Evolutionary conservation across 2,797 vertebrate species (phyloP).

Genomic region (Galaxias olidus): DNA sequence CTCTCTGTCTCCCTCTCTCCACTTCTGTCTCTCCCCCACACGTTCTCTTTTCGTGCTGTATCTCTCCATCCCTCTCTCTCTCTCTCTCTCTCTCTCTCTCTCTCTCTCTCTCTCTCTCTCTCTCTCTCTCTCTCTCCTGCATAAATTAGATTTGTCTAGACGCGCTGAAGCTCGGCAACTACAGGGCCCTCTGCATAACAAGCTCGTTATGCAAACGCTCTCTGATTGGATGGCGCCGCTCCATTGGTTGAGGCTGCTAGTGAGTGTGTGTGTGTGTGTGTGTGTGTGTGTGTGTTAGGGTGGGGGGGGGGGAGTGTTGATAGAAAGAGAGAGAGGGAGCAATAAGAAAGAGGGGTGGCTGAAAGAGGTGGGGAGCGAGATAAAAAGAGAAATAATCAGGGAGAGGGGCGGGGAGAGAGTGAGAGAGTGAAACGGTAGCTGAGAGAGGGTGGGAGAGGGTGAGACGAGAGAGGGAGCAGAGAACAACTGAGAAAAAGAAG

Average conservation of each 20-base stretch:
- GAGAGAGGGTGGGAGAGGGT: neutral
- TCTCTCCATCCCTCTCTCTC: constrained; percentile 10
- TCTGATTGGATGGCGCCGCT: constrained; percentile 79
- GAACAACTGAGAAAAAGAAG: constrained; percentile 5
- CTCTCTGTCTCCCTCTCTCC: constrained; percentile 17
- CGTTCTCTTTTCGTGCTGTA: constrained; percentile 23
- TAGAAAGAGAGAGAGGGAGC: neutral
- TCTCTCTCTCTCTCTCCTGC: constrained; percentile 58
- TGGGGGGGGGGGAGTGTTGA: neutral
- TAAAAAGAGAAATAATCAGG: constrained; percentile 40
- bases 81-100: constrained; percentile 19
- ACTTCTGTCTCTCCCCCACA: constrained; percentile 45
- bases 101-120: constrained; percentile 24
- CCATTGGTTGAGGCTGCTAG: constrained; percentile 75
- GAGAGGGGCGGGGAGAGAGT: constrained; percentile 7
- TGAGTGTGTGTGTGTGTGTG: constrained; percentile 16
- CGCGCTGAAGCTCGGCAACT: constrained; percentile 74
- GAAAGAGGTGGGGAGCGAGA: constrained; percentile 6
- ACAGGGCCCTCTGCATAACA: constrained; percentile 77
- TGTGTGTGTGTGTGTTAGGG: neutral
- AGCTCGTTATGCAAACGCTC: constrained; percentile 82
- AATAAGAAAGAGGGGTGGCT: neutral
- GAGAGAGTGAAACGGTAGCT: too few species aligned
- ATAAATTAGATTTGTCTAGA: constrained; percentile 85
- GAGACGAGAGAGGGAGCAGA: constrained; percentile 30